These are phyloP conservation scores for Peromyscus aztecus DNA, from an alignment of 2,797 vertebrate genomes.

Conservation along the genomic window DNA sequence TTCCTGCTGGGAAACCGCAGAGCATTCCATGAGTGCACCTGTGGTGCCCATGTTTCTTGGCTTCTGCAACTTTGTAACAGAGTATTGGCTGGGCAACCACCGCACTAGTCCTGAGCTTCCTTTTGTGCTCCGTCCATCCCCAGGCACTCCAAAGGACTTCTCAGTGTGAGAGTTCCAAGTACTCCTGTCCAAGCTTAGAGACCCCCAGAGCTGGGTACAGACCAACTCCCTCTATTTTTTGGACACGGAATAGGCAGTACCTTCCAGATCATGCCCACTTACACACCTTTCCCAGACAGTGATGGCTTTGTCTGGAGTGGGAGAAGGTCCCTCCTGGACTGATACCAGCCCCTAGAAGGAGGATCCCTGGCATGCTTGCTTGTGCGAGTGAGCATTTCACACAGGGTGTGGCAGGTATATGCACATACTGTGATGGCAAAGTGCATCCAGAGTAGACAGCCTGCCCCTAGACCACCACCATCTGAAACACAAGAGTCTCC, in stretches of 20 bases:
- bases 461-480: neutral
- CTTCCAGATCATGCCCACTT: neutral
- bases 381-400: neutral
- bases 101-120: neutral
- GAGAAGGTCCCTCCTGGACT: neutral
- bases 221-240: neutral
- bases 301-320: neutral
- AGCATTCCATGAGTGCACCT: rapidly evolving
- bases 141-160: neutral
- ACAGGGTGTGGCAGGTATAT: neutral
- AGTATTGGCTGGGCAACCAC: neutral
- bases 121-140: neutral
- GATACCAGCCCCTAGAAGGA: neutral
- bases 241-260: neutral
- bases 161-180: neutral
- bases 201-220: neutral
- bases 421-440: rapidly evolving
- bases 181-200: neutral
- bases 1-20: rapidly evolving
- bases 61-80: neutral
- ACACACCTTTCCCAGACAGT: neutral
- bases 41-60: neutral
- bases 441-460: neutral
- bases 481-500: neutral
- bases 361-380: neutral